Evolutionary conservation across 2,113 vertebrate genomes (phyloP).

Genomic region (Merops nubicus): DNA sequence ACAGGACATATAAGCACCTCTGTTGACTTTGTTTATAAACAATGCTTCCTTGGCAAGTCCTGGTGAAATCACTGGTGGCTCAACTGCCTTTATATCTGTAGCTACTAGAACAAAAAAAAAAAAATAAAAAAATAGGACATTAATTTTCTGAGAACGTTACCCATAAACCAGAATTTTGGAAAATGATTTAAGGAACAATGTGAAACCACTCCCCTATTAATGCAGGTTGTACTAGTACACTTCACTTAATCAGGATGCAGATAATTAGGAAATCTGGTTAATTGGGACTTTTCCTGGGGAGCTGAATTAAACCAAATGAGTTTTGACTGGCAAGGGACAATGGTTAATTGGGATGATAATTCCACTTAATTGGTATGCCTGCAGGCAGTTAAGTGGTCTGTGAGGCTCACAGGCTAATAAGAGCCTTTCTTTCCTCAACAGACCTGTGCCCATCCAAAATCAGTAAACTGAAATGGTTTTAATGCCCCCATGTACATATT

Average conservation of each 20-base stretch:
- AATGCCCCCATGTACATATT: neutral
- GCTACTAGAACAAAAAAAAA: neutral
- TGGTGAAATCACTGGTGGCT: neutral
- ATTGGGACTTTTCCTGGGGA: slow-evolving; percentile 53
- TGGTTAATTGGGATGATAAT: slow-evolving; percentile 73
- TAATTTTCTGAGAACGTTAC: neutral
- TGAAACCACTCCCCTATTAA: neutral
- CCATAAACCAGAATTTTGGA: neutral
- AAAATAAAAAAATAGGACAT: neutral
- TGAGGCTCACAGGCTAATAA: neutral
- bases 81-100: neutral
- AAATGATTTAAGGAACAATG: neutral
- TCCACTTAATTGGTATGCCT: slow-evolving; percentile 66
- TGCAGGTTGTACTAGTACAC: neutral
- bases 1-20: neutral
- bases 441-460: neutral
- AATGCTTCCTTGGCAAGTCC: neutral
- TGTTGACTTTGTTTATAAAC: neutral
- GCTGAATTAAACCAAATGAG: slow-evolving; percentile 68
- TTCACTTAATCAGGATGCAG: slow-evolving; percentile 55
- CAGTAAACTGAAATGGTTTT: neutral
- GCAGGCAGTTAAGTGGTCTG: slow-evolving; percentile 52
- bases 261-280: slow-evolving; percentile 67
- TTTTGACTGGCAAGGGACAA: slow-evolving; percentile 69
- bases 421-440: neutral